Conservation (phyloP, 1,140 invertebrate genomes). For the Hyphantria cunea region DNA sequence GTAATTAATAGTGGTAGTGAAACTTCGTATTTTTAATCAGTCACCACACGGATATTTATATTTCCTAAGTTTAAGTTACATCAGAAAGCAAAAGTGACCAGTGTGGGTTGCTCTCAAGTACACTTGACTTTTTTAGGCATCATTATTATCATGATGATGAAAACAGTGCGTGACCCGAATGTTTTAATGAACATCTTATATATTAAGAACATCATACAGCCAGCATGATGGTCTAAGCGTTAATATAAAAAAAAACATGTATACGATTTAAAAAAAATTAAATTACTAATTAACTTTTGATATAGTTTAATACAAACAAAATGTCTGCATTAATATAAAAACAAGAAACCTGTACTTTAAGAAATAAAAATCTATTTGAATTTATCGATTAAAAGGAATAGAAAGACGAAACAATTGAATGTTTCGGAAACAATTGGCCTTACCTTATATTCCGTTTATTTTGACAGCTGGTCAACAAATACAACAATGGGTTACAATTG, state of each 20-base stretch:
- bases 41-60: too few relatives aligned
- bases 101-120: too few relatives aligned
- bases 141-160: constrained; percentile 6
- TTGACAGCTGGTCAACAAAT: constrained; percentile 67
- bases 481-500: constrained; percentile 52
- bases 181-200: constrained; percentile 26
- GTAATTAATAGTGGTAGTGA: too few relatives aligned
- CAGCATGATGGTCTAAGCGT: neutral
- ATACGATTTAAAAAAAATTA: constrained; percentile 21
- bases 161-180: constrained; percentile 25
- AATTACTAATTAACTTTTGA: constrained; percentile 13
- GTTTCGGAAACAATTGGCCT: constrained; percentile 37
- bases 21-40: too few relatives aligned
- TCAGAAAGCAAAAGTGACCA: neutral
- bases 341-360: constrained; percentile 1
- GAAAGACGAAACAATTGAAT: constrained; percentile 21
- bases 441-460: constrained; percentile 61
- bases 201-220: constrained; percentile 20
- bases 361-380: constrained; percentile 5
- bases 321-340: neutral
- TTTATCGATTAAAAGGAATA: neutral
- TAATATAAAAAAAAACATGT: constrained; percentile 2
- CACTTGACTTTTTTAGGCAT: neutral
- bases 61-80: neutral
- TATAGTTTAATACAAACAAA: constrained; percentile 15